Evolutionary conservation across 2,113 vertebrate species (phyloP), one percentile per base, ranked within the genome.

Genomic region (Otocyon megalotis): DNA sequence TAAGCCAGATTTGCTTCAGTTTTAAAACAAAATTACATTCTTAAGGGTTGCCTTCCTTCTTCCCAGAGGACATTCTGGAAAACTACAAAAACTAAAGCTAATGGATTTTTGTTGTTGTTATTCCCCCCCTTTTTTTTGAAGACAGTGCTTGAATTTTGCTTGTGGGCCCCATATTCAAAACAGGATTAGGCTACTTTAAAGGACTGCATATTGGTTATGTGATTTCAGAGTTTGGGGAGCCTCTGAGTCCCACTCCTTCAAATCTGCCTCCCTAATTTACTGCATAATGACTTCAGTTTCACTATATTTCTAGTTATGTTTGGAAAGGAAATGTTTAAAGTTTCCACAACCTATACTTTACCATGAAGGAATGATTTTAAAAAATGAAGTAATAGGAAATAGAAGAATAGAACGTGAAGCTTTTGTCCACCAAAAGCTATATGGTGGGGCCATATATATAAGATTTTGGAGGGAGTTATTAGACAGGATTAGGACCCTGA

Each of bases 51-150:
- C 13, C 11, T 94, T 94, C 8, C 1, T 0, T 90, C 9, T 95
- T 90, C 58, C 37, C 67, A 93, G 37, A 96, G 37, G 30, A 72
- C 19, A 89, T 87, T 94, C 26, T 93, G 53, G 76, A 96, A 96
- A 88, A 65, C 24, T n/a, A 85, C 30, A 90, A 58, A 95, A 97
- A 50, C 8, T 76, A 96, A 95, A 92, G 17, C 2, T 84, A 88
- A 79, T 76, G 58, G 2, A 58, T 74, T 56, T 37, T 83, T 93
- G 16, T 71, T 58, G 13, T 62, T 92, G 12, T 76, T 62, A 58
- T 74, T 60, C 8, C 53, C 74, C 4, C 22, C 50, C 53, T 30
- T 37, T 43, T n/a, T 69, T 69, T n/a, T 20, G 2, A 50, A 56
- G 7, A 82, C 2, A 50, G 13, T 56, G 10, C 72, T 96, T 97